phyloP scores from a whole-genome alignment of 2,797 vertebrate species.

The Phoxinus dragarum region DNA sequence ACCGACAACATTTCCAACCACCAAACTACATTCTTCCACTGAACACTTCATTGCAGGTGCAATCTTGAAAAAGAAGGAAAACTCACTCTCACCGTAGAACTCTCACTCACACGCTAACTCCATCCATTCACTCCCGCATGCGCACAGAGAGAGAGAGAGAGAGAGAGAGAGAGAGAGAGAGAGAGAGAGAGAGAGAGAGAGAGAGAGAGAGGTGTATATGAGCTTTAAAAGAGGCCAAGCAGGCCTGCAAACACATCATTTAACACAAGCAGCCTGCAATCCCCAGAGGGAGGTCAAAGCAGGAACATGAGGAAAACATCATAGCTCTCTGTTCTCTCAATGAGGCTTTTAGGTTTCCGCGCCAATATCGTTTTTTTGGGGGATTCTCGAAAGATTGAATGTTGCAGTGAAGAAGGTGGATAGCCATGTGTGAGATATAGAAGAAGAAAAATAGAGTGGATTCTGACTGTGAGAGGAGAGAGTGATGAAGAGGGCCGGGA shows the following conservation, averaged over 20 bases:
- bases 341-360: conserved; percentile 45
- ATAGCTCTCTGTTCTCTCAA: conserved; percentile 38
- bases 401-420: conserved; percentile 40
- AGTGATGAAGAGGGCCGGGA: conserved; percentile 22
- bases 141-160: not conserved
- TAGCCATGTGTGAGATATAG: conserved; percentile 23
- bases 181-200: too few species aligned
- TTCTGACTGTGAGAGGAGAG: conserved; percentile 13
- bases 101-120: too few species aligned
- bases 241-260: conserved; percentile 37
- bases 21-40: too few species aligned
- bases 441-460: conserved; percentile 38
- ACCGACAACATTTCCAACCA: too few species aligned
- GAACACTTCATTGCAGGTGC: too few species aligned
- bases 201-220: not conserved
- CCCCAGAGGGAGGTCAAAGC: conserved; percentile 42
- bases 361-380: conserved; percentile 13
- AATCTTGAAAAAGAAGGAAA: too few species aligned
- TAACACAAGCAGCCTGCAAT: conserved; percentile 41
- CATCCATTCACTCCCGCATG: too few species aligned
- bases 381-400: conserved; percentile 24
- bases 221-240: conserved; percentile 36
- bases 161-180: too few species aligned
- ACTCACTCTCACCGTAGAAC: too few species aligned
- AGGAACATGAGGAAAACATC: conserved; percentile 41